Evolutionary conservation across 2,797 vertebrate genomes (phyloP).

Genomic region (Vespertilio murinus): DNA sequence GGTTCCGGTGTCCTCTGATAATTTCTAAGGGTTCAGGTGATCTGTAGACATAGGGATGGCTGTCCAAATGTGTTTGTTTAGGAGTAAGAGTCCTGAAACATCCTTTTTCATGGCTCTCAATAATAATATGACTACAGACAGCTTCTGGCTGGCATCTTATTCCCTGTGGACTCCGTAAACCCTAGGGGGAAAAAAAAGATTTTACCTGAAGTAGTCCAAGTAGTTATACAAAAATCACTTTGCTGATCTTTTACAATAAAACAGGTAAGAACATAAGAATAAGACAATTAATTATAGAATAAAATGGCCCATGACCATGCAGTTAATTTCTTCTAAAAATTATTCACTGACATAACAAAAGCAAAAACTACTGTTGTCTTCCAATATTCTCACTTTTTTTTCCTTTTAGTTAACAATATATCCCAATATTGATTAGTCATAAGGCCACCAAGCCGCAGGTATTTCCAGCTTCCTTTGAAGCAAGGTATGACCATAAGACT

Average conservation of each 20-base stretch:
- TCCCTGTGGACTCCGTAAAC: slow-evolving; percentile 65
- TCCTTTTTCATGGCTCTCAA: slow-evolving; percentile 51
- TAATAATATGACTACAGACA: slow-evolving; percentile 42
- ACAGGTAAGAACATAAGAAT: slow-evolving; percentile 29
- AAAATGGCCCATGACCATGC: slow-evolving; percentile 8
- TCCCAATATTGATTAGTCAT: background rate
- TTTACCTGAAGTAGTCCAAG: slow-evolving; percentile 37
- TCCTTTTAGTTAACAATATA: slow-evolving; percentile 35
- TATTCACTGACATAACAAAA: slow-evolving; percentile 28
- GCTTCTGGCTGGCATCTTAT: slow-evolving; percentile 44
- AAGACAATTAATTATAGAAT: slow-evolving; percentile 1
- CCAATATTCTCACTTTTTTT: background rate
- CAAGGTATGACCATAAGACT: background rate
- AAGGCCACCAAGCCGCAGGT: background rate
- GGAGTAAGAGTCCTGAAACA: background rate
- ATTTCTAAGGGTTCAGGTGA: slow-evolving; percentile 34
- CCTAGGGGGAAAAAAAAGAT: slow-evolving; percentile 63
- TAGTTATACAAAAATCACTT: slow-evolving; percentile 39
- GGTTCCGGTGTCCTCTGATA: background rate
- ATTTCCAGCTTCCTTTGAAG: slow-evolving; percentile 21
- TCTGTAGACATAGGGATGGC: background rate
- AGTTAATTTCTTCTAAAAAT: slow-evolving; percentile 26
- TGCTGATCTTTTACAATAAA: slow-evolving; percentile 30
- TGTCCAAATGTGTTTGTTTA: slow-evolving; percentile 38
- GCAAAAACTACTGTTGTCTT: background rate